Evolutionary conservation across 2,888 invertebrate species (phyloP).

Genomic region (Drosophila nr. medialis): DNA sequence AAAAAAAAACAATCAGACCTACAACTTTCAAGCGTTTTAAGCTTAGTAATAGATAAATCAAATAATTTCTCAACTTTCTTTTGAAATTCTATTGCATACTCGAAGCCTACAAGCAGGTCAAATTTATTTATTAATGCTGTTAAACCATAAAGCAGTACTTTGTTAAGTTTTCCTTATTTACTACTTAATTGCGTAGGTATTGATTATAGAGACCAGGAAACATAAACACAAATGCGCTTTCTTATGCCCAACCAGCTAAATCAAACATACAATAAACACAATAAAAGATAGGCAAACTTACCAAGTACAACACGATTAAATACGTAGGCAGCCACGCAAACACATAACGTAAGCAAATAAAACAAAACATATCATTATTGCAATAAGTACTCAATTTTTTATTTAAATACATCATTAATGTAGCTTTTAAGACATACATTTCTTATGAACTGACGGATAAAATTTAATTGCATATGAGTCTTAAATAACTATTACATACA

Average conservation of each 20-base stretch:
- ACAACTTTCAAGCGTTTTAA: not conserved
- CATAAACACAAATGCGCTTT: not conserved
- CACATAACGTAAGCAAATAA: not conserved
- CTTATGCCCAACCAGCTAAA: not conserved
- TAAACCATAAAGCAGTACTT: not conserved
- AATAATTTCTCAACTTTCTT: not conserved
- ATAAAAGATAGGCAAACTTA: not conserved
- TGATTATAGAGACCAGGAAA: constrained; percentile 2
- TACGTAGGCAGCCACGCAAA: not conserved
- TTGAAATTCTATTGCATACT: not conserved
- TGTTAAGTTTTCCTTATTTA: not conserved
- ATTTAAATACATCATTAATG: not conserved
- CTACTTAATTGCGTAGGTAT: not conserved
- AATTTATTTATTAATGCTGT: not conserved
- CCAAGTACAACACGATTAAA: not conserved
- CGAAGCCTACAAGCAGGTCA: not conserved
- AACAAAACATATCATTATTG: not conserved
- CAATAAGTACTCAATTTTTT: not conserved
- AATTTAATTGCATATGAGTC: not conserved
- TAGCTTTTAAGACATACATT: not conserved
- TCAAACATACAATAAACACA: not conserved
- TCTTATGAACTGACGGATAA: not conserved
- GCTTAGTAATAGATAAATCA: not conserved
- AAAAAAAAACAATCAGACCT: not conserved
- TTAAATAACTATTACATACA: not conserved